phyloP scores from a whole-genome alignment of 1,140 invertebrate species.

The Hycleus phaleratus region DNA sequence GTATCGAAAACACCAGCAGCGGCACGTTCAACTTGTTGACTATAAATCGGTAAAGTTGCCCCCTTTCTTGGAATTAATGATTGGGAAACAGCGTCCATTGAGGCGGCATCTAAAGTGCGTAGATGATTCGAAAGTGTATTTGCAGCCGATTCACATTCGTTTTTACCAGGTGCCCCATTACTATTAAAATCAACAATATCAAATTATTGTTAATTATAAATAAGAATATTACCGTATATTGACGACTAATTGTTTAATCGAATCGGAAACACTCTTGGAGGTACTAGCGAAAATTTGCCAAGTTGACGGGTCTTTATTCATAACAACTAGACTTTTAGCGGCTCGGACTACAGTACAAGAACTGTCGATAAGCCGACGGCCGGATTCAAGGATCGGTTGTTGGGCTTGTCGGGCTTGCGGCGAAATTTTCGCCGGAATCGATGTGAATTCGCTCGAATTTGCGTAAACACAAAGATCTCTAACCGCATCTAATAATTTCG shows the following conservation, averaged over 20 bases:
- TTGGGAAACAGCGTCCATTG: constrained; percentile 80
- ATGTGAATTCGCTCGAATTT: constrained; percentile 85
- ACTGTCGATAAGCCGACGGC: constrained; percentile 71
- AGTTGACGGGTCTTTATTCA: constrained; percentile 83
- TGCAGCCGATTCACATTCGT: constrained; percentile 82
- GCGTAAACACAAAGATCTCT: constrained; percentile 90
- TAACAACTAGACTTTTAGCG: constrained; percentile 81
- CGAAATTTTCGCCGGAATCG: constrained; percentile 86
- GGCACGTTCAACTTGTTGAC: constrained; percentile 43
- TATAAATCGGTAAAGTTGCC: constrained; percentile 64
- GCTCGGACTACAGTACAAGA: constrained; percentile 86
- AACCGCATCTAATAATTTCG: constrained; percentile 61
- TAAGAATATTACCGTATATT: constrained; percentile 61
- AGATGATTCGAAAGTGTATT: constrained; percentile 69
- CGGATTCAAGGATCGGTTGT: constrained; percentile 81
- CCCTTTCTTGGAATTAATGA: constrained; percentile 63
- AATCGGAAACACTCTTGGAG: constrained; percentile 91
- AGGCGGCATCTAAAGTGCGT: constrained; percentile 77
- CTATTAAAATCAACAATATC: constrained; percentile 43
- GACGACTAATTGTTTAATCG: constrained; percentile 87
- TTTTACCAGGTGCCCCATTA: constrained; percentile 91
- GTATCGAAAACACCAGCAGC: constrained; percentile 70
- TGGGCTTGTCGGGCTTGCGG: constrained; percentile 66
- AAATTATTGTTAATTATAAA: background rate
- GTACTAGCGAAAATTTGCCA: constrained; percentile 91